Evolutionary conservation across 2,113 vertebrate genomes (phyloP).

Genomic region (Phylloscopus whistleri): DNA sequence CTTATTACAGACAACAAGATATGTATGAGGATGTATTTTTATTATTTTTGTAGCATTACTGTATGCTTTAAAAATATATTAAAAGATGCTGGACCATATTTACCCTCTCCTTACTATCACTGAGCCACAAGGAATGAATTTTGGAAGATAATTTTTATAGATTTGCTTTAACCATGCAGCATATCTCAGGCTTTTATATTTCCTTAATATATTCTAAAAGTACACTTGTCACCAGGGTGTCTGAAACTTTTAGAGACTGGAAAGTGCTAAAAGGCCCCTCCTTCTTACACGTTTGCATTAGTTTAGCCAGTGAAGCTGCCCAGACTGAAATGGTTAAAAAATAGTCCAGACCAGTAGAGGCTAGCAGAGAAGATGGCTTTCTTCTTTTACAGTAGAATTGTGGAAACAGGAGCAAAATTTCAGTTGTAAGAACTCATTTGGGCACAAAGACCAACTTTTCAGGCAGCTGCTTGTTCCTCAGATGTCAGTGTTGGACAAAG

Average conservation of each 20-base stretch:
- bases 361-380: not conserved
- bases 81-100: not conserved
- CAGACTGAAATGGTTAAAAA: constrained; percentile 10
- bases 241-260: not conserved
- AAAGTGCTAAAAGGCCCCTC: not conserved
- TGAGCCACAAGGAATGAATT: not conserved
- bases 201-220: not conserved
- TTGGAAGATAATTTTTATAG: not conserved
- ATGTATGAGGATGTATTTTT: not conserved
- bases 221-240: not conserved
- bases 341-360: not conserved
- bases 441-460: not conserved
- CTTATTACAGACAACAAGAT: not conserved
- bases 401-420: not conserved
- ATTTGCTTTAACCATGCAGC: not conserved
- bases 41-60: not conserved
- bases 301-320: not conserved
- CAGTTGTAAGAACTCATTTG: not conserved
- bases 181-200: not conserved
- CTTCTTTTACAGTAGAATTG: not conserved
- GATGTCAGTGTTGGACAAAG: not conserved
- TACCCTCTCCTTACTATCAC: not conserved
- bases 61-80: not conserved
- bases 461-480: not conserved
- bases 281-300: not conserved